Base-by-base conservation (phyloP, 2,113 vertebrate genomes). In the Lepisosteus oculatus region DNA sequence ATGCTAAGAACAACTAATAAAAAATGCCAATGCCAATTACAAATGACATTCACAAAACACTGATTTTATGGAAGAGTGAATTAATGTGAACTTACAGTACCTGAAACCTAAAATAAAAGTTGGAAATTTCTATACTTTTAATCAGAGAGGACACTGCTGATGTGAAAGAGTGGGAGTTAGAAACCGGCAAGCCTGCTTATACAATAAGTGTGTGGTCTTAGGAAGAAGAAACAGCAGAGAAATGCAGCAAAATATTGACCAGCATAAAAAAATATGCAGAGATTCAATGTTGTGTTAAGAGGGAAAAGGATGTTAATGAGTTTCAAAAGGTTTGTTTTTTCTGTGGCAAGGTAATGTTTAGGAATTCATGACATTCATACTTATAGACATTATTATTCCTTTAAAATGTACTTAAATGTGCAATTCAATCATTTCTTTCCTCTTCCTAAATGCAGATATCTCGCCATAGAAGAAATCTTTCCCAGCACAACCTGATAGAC, bases 401-500 rank as follows among this genome's bases (percentile, higher is more conserved):
- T 81, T 59, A 64, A 73, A 55, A 79, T 42, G 47, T 55, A 66
- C 61, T 47, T 14, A 66, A 78, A 77, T 73, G 71, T 0, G 61
- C 71, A 76, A 76, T 78, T 76, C 57, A 59, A 13, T 15, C 4
- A 12, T 68, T 43, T 8, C 55, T 74, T 44, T 83, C 77, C 78
- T 47, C 14, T 69, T 59, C 55, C 56, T 45, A 66, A 75, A 74
- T 84, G 13, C 56, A 93, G 91, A 75, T 92, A 81, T 86, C 85
- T 61, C 86, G 90, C 13, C 92, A 94, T n/a, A 87, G 90, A 80
- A 90, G 92, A 61, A 94, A 93, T 79, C 90, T 86, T 74, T 94
- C 92, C 51, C 92, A 93, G 3, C 92, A 93, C 70, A 85, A 88
- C 68, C 45, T 93, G 71, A 80, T 84, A 77, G 90, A 93, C 45